Conservation (phyloP, 2,888 invertebrate genomes). For the Lithophane leautieri region DNA sequence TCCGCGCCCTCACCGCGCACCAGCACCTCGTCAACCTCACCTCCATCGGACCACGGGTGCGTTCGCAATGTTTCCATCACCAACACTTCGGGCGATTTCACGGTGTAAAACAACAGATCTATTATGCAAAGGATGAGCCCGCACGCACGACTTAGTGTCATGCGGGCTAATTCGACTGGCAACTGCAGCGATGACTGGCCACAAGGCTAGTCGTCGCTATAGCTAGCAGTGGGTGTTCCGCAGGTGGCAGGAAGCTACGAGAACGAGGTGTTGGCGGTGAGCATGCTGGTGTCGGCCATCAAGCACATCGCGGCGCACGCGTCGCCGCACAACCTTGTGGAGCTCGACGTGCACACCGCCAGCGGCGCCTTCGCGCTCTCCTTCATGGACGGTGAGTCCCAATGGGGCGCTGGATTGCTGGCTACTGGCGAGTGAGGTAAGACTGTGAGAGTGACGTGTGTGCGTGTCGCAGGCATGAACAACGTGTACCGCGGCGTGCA, state of each 20-base stretch:
- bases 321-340: slow-evolving; percentile 89
- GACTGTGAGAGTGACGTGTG: not conserved
- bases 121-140: not conserved
- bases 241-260: slow-evolving; percentile 93
- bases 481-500: slow-evolving; percentile 95
- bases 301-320: slow-evolving; percentile 87
- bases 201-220: slow-evolving; percentile 3
- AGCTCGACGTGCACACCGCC: slow-evolving; percentile 92
- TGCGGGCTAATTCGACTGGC: not conserved
- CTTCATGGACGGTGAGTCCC: slow-evolving; percentile 91
- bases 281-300: slow-evolving; percentile 90
- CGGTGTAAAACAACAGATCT: too few species aligned
- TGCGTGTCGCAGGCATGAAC: slow-evolving; percentile 90
- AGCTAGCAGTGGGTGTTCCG: not conserved
- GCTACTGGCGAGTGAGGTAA: not conserved
- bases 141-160: not conserved
- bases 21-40: slow-evolving; percentile 92
- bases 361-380: slow-evolving; percentile 94
- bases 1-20: slow-evolving; percentile 91
- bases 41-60: slow-evolving; percentile 90
- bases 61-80: not conserved
- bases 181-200: not conserved
- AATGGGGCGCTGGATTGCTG: too few species aligned
- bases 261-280: slow-evolving; percentile 94
- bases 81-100: not conserved